phyloP scores from a whole-genome alignment of 2,797 vertebrate species.

The Chrosomus eos region DNA sequence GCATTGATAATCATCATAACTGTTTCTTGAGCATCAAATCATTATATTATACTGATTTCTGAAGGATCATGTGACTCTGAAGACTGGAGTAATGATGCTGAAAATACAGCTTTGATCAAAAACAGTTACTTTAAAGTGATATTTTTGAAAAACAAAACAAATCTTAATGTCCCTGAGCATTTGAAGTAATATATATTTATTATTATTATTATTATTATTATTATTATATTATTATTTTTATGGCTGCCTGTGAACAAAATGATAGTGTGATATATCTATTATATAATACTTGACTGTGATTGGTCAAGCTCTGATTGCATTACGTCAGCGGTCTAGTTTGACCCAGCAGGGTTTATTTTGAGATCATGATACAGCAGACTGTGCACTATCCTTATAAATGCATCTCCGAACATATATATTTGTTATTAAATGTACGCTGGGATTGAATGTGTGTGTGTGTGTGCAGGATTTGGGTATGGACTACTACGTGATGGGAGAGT shows the following conservation, averaged over 20 bases:
- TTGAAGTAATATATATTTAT: not conserved
- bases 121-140: not conserved
- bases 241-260: not conserved
- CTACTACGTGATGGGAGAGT: constrained; percentile 95
- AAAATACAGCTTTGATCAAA: not conserved
- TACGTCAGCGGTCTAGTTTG: not conserved
- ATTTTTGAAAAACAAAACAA: not conserved
- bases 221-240: no score
- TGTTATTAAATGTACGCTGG: not conserved
- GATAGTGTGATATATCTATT: not conserved
- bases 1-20: no score
- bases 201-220: no score
- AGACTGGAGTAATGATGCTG: not conserved
- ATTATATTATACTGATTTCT: not conserved
- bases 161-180: not conserved
- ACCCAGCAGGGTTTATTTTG: not conserved
- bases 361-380: not conserved
- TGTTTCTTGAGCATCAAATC: not conserved
- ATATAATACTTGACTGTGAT: not conserved
- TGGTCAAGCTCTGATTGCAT: not conserved
- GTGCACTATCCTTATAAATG: not conserved
- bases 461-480: constrained; percentile 95
- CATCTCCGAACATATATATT: not conserved
- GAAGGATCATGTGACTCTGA: not conserved
- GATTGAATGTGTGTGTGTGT: not conserved